Conservation (phyloP, 2,888 invertebrate species). For the Caenorhabditis afra region DNA sequence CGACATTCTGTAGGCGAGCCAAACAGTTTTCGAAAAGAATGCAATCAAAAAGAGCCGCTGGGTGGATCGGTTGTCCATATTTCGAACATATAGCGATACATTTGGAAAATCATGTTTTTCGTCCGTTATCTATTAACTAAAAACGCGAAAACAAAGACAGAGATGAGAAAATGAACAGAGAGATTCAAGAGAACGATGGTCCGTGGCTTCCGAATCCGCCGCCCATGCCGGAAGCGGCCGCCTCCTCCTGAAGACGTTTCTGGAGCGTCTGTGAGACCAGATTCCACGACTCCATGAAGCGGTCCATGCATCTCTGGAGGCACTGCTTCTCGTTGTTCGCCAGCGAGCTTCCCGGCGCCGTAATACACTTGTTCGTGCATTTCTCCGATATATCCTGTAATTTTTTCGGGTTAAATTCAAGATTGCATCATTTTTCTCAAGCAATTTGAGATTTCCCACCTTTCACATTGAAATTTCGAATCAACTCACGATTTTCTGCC, state of each 20-base stretch:
- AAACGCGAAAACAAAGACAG: slow-evolving; percentile 10
- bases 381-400: slow-evolving; percentile 78
- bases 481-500: background rate
- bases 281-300: slow-evolving; percentile 97
- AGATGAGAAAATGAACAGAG: background rate
- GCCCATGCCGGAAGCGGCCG: slow-evolving; percentile 45
- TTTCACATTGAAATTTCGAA: slow-evolving; percentile 1
- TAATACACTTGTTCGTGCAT: slow-evolving; percentile 78
- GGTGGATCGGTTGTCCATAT: background rate
- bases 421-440: background rate
- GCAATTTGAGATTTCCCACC: too few relatives aligned
- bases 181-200: slow-evolving; percentile 52
- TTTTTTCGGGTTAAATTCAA: too few relatives aligned
- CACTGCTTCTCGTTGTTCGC: slow-evolving; percentile 76
- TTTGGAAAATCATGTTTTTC: too few relatives aligned
- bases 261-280: slow-evolving; percentile 92
- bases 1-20: too few relatives aligned
- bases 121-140: background rate
- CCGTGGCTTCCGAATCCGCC: slow-evolving; percentile 56
- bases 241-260: slow-evolving; percentile 81
- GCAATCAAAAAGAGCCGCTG: background rate
- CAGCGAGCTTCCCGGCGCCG: slow-evolving; percentile 74
- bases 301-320: slow-evolving; percentile 80
- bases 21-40: too few relatives aligned
- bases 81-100: too few relatives aligned